Conservation (phyloP, 64 coral and sea anemone species). For the Stichodactyla mertensii region DNA sequence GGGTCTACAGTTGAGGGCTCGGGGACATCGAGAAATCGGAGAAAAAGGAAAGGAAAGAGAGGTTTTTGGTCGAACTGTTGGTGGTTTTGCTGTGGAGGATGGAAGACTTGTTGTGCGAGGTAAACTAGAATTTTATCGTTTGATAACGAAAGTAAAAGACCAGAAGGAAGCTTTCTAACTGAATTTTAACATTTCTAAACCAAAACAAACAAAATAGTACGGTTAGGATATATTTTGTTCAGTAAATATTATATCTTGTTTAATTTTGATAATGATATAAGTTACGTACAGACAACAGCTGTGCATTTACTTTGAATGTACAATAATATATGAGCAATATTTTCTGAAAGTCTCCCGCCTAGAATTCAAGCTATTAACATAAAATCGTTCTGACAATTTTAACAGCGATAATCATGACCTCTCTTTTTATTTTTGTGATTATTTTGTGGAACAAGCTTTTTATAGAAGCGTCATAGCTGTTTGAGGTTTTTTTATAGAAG, state of each 20-base stretch:
- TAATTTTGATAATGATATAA: too few relatives aligned
- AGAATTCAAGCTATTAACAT: too few relatives aligned
- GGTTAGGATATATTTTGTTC: too few relatives aligned
- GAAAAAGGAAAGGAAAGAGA: slow-evolving; percentile 26
- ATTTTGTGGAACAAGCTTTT: neutral
- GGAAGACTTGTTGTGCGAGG: slow-evolving; percentile 30
- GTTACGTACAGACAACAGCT: too few relatives aligned
- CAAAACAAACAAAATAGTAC: neutral
- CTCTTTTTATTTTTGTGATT: neutral
- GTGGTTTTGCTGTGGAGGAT: slow-evolving; percentile 49
- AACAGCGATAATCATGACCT: too few relatives aligned
- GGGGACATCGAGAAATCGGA: slow-evolving; percentile 13
- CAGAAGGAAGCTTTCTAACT: neutral
- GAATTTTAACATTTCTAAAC: neutral
- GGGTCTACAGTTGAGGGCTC: slow-evolving; percentile 28
- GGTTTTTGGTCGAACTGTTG: slow-evolving; percentile 32
- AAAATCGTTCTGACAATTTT: too few relatives aligned
- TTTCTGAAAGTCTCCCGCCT: too few relatives aligned
- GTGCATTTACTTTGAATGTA: too few relatives aligned
- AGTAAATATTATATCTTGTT: too few relatives aligned
- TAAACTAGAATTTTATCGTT: neutral
- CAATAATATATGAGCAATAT: too few relatives aligned
- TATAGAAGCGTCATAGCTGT: neutral
- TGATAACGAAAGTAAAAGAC: neutral
- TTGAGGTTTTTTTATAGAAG: neutral